These are phyloP conservation scores for Myopa tessellatipennis DNA, from an alignment of 2,888 invertebrate genomes.

Conservation along the genomic window DNA sequence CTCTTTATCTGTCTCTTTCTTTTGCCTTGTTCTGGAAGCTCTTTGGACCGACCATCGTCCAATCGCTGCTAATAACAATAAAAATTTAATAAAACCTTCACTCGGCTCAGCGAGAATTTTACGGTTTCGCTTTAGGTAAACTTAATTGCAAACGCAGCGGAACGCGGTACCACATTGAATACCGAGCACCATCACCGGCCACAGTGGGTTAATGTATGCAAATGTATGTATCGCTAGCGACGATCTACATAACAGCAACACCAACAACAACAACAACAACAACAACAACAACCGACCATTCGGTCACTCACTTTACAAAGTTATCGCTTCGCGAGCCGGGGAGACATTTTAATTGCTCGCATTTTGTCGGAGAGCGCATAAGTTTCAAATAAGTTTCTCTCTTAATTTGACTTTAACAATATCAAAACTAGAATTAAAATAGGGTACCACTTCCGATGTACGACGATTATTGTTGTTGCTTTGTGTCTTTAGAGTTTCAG, in stretches of 20 bases:
- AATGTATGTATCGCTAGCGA: conserved; percentile 60
- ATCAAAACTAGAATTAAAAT: conserved; percentile 17
- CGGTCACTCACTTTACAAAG: background rate
- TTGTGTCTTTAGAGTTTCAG: background rate
- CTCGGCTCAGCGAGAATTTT: conserved; percentile 38
- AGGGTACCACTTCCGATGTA: conserved; percentile 23
- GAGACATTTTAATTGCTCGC: conserved; percentile 33
- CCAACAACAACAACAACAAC: conserved; percentile 34
- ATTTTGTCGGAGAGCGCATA: background rate
- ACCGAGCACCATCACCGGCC: conserved; percentile 8
- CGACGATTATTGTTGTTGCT: background rate
- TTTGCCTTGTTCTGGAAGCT: background rate
- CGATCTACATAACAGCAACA: conserved; percentile 59
- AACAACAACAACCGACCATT: conserved; percentile 23
- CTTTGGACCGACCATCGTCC: conserved; percentile 42
- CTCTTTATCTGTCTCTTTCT: background rate
- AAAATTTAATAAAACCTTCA: conserved; percentile 56
- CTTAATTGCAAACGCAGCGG: conserved; percentile 31
- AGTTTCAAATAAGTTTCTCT: background rate
- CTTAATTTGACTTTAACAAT: conserved; percentile 25
- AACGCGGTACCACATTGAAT: background rate
- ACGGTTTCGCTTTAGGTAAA: conserved; percentile 5
- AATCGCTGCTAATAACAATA: conserved; percentile 61
- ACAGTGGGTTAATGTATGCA: conserved; percentile 69
- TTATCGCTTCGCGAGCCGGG: background rate